Evolutionary conservation across 2,888 invertebrate genomes (phyloP).

Genomic region (Agriopis leucophaearia): DNA sequence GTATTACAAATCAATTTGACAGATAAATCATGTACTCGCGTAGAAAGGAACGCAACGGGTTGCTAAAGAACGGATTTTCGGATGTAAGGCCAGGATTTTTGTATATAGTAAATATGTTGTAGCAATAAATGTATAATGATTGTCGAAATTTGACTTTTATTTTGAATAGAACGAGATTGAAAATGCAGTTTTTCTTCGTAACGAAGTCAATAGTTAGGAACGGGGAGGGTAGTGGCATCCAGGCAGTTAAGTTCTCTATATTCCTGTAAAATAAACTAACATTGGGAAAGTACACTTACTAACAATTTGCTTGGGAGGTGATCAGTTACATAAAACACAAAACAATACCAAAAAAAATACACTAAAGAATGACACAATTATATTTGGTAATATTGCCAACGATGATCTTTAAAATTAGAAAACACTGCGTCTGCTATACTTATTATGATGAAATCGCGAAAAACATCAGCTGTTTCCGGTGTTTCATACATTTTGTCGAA

Average conservation of each 20-base stretch:
- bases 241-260: conserved; percentile 60
- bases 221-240: conserved; percentile 50
- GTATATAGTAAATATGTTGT: conserved; percentile 75
- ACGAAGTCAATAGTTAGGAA: conserved; percentile 46
- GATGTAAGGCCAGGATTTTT: conserved; percentile 68
- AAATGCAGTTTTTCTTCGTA: neutral
- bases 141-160: conserved; percentile 72
- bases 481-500: no score
- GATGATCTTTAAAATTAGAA: no score
- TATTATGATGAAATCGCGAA: no score
- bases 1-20: conserved; percentile 36
- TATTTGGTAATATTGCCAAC: no score
- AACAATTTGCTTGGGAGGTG: no score
- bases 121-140: conserved; percentile 80
- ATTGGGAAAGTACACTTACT: neutral
- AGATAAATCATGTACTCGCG: conserved; percentile 46
- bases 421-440: no score
- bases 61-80: conserved; percentile 53
- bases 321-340: no score
- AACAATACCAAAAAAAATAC: no score
- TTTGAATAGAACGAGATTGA: conserved; percentile 41
- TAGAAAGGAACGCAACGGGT: conserved; percentile 55
- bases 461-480: no score
- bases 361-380: no score
- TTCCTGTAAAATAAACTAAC: conserved; percentile 55